Evolutionary conservation across 2,888 invertebrate genomes (phyloP).

Genomic region (Chironomus tentans): DNA sequence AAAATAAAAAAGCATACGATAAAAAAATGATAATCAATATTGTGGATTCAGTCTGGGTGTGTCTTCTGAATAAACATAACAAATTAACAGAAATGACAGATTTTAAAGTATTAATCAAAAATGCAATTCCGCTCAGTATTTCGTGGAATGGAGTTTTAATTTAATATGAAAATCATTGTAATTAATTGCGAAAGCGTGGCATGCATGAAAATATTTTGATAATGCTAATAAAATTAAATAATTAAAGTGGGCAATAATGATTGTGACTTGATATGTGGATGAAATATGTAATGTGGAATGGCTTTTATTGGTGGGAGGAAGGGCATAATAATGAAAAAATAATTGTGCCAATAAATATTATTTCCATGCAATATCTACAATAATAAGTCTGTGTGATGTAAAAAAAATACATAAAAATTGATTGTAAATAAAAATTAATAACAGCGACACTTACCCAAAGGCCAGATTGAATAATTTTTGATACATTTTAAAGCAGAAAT

Average conservation of each 20-base stretch:
- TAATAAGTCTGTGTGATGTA: background rate
- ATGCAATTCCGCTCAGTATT: background rate
- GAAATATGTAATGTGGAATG: background rate
- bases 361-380: background rate
- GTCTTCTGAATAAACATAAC: background rate
- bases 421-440: constrained; percentile 2
- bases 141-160: background rate
- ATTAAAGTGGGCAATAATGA: background rate
- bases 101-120: constrained; percentile 7
- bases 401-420: background rate
- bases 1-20: constrained; percentile 25
- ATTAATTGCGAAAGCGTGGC: constrained; percentile 15
- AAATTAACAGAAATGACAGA: background rate
- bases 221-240: background rate
- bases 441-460: constrained; percentile 16
- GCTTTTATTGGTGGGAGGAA: background rate
- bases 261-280: background rate
- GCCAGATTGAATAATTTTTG: background rate
- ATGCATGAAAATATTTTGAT: constrained; percentile 1
- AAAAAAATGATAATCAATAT: constrained; percentile 5
- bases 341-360: background rate
- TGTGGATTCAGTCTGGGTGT: background rate
- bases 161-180: constrained; percentile 13
- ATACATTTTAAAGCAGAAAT: background rate
- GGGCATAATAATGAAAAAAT: background rate